Evolutionary conservation across 2,888 invertebrate species (phyloP).

Genomic region (Lycocerus yunnanus): DNA sequence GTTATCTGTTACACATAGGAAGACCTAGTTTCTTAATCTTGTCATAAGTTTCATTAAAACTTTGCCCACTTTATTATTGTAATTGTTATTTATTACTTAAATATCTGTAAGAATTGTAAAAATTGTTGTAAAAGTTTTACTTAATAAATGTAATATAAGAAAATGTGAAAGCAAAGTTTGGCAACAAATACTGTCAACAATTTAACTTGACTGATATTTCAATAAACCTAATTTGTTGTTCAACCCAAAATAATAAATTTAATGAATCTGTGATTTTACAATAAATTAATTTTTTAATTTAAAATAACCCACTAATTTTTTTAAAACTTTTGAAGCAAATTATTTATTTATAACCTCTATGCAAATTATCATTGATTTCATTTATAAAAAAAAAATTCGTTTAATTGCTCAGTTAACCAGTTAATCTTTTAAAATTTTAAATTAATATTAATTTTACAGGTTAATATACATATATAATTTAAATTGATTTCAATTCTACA

Average conservation of each 20-base stretch:
- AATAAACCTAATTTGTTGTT: neutral
- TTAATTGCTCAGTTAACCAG: no score
- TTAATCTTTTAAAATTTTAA: no score
- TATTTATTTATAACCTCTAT: no score
- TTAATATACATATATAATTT: no score
- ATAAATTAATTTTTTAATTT: no score
- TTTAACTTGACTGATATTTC: neutral
- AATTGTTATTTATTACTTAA: neutral
- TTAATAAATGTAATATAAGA: neutral
- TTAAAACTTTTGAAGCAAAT: no score
- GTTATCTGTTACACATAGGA: neutral
- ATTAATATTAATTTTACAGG: no score
- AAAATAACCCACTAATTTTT: no score
- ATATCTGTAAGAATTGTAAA: neutral
- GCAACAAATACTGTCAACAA: neutral
- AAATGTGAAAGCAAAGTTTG: neutral
- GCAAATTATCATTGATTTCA: no score
- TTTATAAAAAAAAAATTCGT: no score
- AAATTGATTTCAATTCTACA: no score
- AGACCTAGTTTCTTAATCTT: neutral
- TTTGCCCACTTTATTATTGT: neutral
- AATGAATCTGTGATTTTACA: no score
- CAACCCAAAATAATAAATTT: neutral
- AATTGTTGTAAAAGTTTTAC: neutral
- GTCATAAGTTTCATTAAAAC: neutral